These are phyloP conservation scores for Crotalus viridis DNA, from an alignment of 2,113 vertebrate species.

Conservation along the genomic window DNA sequence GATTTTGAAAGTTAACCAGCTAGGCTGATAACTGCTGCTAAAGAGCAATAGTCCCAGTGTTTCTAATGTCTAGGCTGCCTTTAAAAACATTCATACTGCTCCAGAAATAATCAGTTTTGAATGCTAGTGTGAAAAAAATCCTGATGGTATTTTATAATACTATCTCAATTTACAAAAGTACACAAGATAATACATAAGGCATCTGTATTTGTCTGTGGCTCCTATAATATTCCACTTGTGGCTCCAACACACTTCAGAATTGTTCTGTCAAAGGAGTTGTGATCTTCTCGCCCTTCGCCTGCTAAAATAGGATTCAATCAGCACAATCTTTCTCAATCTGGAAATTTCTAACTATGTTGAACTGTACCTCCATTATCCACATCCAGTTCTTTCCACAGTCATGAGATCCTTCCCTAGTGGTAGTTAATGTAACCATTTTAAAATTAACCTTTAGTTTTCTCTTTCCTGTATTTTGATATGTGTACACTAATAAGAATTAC, in stretches of 20 bases:
- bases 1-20: background rate
- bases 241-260: background rate
- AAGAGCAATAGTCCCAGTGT: background rate
- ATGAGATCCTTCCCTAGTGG: background rate
- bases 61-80: background rate
- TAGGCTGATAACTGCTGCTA: background rate
- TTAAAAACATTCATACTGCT: background rate
- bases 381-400: background rate
- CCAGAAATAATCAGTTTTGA: background rate
- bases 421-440: background rate
- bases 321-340: background rate
- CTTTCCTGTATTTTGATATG: background rate
- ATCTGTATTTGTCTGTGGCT: background rate
- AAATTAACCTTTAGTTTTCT: background rate
- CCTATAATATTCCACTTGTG: background rate
- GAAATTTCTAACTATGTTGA: background rate
- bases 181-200: background rate
- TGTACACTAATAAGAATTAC: background rate
- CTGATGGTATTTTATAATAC: background rate
- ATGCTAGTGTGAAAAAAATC: background rate
- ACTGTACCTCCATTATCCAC: background rate
- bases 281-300: background rate
- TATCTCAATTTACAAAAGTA: background rate
- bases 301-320: background rate
- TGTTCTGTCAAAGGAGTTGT: background rate